Evolutionary conservation across 2,888 invertebrate genomes (phyloP).

Genomic region (Zeuzera pyrina): DNA sequence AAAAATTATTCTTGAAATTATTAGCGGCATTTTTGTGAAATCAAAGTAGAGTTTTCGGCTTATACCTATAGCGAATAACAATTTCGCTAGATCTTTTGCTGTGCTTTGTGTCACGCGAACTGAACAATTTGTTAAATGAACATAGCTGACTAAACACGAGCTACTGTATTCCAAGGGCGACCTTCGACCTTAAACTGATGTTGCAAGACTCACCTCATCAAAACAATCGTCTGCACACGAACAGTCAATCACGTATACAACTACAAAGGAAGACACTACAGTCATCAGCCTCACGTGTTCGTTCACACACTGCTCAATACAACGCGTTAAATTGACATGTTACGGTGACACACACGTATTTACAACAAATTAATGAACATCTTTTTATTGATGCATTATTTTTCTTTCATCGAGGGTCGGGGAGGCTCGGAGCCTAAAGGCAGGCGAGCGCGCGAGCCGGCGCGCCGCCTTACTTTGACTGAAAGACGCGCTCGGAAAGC

Average conservation of each 20-base stretch:
- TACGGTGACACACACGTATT: conserved; percentile 31
- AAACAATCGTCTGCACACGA: conserved; percentile 49
- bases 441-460: conserved; percentile 72
- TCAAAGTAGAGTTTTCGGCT: too few species aligned
- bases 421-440: conserved; percentile 45
- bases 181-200: conserved; percentile 43
- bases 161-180: conserved; percentile 40
- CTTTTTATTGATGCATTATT: conserved; percentile 53
- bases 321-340: conserved; percentile 49
- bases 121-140: conserved; percentile 28
- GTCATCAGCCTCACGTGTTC: conserved; percentile 18
- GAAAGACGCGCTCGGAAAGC: conserved; percentile 39
- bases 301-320: conserved; percentile 18
- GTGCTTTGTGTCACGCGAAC: conserved; percentile 37
- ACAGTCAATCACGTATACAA: conserved; percentile 33
- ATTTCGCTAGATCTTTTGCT: conserved; percentile 40
- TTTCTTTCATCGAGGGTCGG: conserved; percentile 40
- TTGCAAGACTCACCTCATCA: conserved; percentile 54
- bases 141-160: neutral
- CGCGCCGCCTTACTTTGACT: conserved; percentile 68
- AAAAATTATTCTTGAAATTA: too few species aligned
- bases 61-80: too few species aligned
- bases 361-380: conserved; percentile 29
- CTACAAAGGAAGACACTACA: conserved; percentile 55
- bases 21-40: too few species aligned